Percentiles rank a stretch among this genome's conserved stretches.
These are phyloP conservation scores for Pseudoatta argentina DNA, from an alignment of 1,140 invertebrate species.

Conservation along the genomic window DNA sequence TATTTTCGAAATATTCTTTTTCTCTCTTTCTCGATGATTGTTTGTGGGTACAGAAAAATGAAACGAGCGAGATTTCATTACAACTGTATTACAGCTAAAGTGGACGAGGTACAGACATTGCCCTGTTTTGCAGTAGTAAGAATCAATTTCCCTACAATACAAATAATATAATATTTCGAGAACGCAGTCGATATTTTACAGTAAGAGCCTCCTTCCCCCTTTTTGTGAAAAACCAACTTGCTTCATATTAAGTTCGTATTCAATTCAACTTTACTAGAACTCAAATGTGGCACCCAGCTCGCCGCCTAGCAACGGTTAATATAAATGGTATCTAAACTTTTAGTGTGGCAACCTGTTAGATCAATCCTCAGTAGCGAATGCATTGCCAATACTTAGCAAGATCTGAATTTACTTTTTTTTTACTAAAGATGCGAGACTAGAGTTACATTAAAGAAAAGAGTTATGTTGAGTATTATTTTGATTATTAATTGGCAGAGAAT, in stretches of 20 bases:
- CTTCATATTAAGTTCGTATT: constrained; percentile 63
- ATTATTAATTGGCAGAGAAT: constrained; percentile 68
- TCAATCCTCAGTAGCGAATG: constrained; percentile 66
- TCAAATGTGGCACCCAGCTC: constrained; percentile 63
- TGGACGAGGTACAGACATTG: constrained; percentile 72
- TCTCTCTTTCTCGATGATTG: background rate
- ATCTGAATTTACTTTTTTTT: constrained; percentile 53
- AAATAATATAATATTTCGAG: constrained; percentile 66
- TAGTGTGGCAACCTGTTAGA: constrained; percentile 49
- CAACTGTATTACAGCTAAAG: constrained; percentile 66
- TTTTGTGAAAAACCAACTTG: constrained; percentile 60
- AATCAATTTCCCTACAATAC: constrained; percentile 69
- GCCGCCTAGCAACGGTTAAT: constrained; percentile 31
- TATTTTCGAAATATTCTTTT: background rate
- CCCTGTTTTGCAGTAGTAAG: constrained; percentile 55
- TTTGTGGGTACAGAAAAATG: background rate
- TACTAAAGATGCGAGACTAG: constrained; percentile 61
- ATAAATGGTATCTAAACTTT: constrained; percentile 38
- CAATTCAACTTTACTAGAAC: constrained; percentile 61
- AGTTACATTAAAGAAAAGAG: constrained; percentile 72
- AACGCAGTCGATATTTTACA: constrained; percentile 67
- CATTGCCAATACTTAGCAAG: constrained; percentile 57
- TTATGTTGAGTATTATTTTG: constrained; percentile 67
- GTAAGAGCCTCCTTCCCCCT: constrained; percentile 23
- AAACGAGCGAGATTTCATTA: constrained; percentile 40